Evolutionary conservation across 2,113 vertebrate genomes (phyloP).

Genomic region (Cichladusa arquata): DNA sequence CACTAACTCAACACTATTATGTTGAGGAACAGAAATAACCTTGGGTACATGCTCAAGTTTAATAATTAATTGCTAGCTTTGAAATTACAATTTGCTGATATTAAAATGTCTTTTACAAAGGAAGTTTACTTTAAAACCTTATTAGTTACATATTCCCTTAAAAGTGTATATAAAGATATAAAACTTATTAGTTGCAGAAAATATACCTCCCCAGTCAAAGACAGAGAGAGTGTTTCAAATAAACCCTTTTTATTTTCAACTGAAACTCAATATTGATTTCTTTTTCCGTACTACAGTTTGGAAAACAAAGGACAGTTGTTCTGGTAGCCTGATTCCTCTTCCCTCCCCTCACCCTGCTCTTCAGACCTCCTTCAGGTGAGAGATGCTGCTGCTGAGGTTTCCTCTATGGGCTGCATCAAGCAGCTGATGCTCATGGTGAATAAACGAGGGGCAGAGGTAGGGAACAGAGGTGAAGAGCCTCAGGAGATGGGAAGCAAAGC

Average conservation of each 20-base stretch:
- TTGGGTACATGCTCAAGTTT: neutral
- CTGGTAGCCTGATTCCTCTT: neutral
- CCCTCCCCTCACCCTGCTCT: rapidly evolving
- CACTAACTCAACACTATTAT: neutral
- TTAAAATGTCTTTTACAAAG: neutral
- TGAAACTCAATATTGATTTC: neutral
- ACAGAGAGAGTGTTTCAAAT: neutral
- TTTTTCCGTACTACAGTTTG: neutral
- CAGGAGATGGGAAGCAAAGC: neutral
- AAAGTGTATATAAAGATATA: neutral
- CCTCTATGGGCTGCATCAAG: neutral
- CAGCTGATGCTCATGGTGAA: neutral
- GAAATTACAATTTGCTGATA: neutral
- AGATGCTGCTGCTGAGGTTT: neutral
- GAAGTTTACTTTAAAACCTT: neutral
- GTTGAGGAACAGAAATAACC: neutral
- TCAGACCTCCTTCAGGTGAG: neutral
- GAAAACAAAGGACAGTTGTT: neutral
- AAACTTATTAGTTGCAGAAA: neutral
- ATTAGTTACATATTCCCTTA: neutral
- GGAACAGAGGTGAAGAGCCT: neutral
- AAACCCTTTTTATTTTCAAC: neutral
- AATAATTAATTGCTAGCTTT: neutral
- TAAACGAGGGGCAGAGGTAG: neutral
- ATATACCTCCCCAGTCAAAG: neutral